Conservation (phyloP, 2,888 invertebrate species). For the Andrena dorsata region DNA sequence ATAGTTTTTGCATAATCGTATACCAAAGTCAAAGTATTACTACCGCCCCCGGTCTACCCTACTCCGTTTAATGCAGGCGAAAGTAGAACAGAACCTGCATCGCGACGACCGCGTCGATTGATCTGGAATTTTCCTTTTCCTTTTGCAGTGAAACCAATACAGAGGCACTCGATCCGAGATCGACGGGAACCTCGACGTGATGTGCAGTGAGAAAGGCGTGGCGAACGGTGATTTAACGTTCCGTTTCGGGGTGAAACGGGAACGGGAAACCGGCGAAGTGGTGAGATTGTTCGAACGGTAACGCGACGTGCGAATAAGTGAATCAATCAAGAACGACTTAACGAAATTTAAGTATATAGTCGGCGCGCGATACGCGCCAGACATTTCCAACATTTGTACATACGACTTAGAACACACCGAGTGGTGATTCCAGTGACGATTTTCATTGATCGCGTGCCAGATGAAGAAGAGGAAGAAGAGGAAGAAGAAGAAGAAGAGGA, state of each 20-base stretch:
- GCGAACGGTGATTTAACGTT: conserved; percentile 47
- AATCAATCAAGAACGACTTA: conserved; percentile 40
- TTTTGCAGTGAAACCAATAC: conserved; percentile 82
- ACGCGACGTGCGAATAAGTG: conserved; percentile 23
- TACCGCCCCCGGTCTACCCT: not conserved
- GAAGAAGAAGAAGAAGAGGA: not conserved
- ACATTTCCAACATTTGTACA: conserved; percentile 76
- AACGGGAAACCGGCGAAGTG: conserved; percentile 41
- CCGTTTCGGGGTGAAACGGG: conserved; percentile 25
- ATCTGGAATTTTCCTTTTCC: conserved; percentile 4
- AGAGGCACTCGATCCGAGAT: conserved; percentile 67
- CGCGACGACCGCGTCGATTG: not conserved
- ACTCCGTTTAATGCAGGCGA: conserved; percentile 34
- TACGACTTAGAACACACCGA: conserved; percentile 69
- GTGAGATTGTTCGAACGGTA: conserved; percentile 28
- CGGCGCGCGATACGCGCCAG: conserved; percentile 58
- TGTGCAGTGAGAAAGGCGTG: conserved; percentile 73
- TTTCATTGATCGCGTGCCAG: conserved; percentile 25
- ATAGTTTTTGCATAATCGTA: too few species aligned
- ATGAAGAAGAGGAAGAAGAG: not conserved
- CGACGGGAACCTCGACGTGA: conserved; percentile 78
- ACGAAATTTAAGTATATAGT: conserved; percentile 17
- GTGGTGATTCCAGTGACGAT: conserved; percentile 56
- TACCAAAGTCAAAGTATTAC: too few species aligned
- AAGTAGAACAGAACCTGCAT: too few species aligned